Percentiles rank a stretch among this genome's conserved stretches.
These are phyloP conservation scores for Junonia oenone DNA, from an alignment of 2,888 invertebrate species.

Conservation along the genomic window DNA sequence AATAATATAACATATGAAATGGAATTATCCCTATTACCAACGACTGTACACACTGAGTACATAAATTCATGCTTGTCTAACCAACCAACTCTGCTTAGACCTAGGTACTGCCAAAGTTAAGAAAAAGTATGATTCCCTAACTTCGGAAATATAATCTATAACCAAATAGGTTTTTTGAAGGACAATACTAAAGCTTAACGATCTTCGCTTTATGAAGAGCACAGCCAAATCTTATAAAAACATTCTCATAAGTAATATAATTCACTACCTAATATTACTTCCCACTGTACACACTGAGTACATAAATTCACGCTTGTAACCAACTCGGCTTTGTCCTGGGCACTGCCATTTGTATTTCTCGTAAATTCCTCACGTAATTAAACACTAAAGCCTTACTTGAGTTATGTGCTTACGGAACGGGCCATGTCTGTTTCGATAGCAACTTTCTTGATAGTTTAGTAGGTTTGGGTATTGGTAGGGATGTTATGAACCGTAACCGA, in stretches of 20 bases:
- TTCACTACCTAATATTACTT: background rate
- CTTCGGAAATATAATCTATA: no score
- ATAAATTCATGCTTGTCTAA: slow-evolving; percentile 27
- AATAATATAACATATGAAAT: no score
- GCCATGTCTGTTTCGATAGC: slow-evolving; percentile 9
- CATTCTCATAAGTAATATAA: no score
- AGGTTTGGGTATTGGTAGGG: background rate
- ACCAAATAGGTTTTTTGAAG: no score
- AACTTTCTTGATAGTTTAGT: slow-evolving; percentile 10
- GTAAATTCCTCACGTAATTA: slow-evolving; percentile 35
- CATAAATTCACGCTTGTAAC: slow-evolving; percentile 26
- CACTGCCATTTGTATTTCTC: slow-evolving; percentile 29
- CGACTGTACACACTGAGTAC: slow-evolving; percentile 16
- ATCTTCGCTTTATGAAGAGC: no score
- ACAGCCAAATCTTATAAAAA: no score
- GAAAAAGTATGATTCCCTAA: no score
- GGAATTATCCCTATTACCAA: background rate
- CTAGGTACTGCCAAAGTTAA: slow-evolving; percentile 25
- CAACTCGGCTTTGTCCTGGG: slow-evolving; percentile 26
- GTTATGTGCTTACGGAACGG: slow-evolving; percentile 12
- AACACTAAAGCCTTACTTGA: slow-evolving; percentile 27
- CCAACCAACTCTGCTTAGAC: slow-evolving; percentile 26
- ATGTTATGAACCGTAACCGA: no score
- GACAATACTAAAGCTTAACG: no score
- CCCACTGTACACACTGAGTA: slow-evolving; percentile 14